Base-by-base conservation (phyloP, 2,888 invertebrate genomes). In the Petrolisthes manimaculis region DNA sequence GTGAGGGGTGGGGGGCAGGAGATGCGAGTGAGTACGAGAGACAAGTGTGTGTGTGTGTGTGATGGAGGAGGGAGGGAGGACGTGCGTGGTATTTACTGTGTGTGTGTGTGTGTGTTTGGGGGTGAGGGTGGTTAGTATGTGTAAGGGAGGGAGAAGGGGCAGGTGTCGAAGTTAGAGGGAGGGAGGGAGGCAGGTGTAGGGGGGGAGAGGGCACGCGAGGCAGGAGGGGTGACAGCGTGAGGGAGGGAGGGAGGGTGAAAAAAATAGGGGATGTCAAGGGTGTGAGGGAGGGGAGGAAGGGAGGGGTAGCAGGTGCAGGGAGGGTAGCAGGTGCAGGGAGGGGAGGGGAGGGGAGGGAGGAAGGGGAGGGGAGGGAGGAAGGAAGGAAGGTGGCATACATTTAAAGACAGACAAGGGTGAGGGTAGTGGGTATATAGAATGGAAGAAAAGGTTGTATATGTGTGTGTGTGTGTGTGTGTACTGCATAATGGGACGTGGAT, bases 301-400 rank as follows among this genome's bases (percentile, higher is more conserved):
- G 12, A 3, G 1, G 37, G 21, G 18, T 14, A n/a, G 21, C 8
- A n/a, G n/a, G 74, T 37, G 53, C 12, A 18, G 37, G 12, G 24
- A 77, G 14, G 21, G 21, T 24, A 18, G 18, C 24, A n/a, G 61
- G n/a, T n/a, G n/a, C n/a, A 12, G 5, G 81, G 24, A 61, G 14
- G 21, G 67, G 61, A 3, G 24, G 5, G 61, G 21, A 2, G 5
- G 21, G 21, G 69, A n/a, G 74, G 54, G 74, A 51, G 24, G 4
- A 37, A 4, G 53, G 21, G 55, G 56, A 54, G 56, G 55, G 74
- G 54, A 83, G 74, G 61, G 74, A 74, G 83, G 61, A 55, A 75
- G 54, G 14, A 12, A 75, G 74, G 14, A 21, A 71, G 14, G 14
- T 18, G 37, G 37, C 37, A 37, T 37, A 37, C 37, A 37, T 37